Base-by-base conservation (phyloP, 1,140 invertebrate genomes). In the Apis florea region DNA sequence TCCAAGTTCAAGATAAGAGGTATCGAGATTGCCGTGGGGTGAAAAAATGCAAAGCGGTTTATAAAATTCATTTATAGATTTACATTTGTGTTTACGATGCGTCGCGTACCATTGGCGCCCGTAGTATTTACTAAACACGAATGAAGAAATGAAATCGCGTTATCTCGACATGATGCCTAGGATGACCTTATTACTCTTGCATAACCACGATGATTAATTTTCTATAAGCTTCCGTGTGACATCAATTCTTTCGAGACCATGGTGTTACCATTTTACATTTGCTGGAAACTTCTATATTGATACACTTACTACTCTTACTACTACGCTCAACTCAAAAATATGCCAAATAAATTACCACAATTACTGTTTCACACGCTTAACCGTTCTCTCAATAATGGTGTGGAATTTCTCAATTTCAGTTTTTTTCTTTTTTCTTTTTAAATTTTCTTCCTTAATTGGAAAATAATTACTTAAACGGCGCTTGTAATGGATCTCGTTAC, bases 171-270 rank as follows among this genome's bases (percentile, higher is more conserved):
- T 88, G 90, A 92, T 89, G 87, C 80, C 88, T 88, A 82, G 78
- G 80, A 85, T 92, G 89, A 92, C 91, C 91, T 87, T 83, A 77
- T 49, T 59, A 80, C 24, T 85, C 71, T 91, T 91, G 86, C 90
- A 89, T 90, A 90, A 90, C 70, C 68, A 73, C 66, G 64, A 85
- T n/a, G 47, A 49, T 59, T 15, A 66, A 54, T 63, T 79, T 72
- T 79, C 71, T 63, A 61, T 40, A 31, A 58, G 56, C 58, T 73
- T 21, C 19, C 47, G 2, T 12, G 26, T 5, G 67, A 24, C n/a
- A 54, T 56, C n/a, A 31, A 72, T 82, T 79, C 26, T 17, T 6
- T 75, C 61, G 31, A 17, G 51, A 24, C 40, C 40, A 31, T 13
- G 19, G 11, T n/a, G 1, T 3, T 15, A 1, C 9, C 13, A 11